Base-by-base conservation (phyloP, 2,797 vertebrate species). In the Novumbra hubbsi region DNA sequence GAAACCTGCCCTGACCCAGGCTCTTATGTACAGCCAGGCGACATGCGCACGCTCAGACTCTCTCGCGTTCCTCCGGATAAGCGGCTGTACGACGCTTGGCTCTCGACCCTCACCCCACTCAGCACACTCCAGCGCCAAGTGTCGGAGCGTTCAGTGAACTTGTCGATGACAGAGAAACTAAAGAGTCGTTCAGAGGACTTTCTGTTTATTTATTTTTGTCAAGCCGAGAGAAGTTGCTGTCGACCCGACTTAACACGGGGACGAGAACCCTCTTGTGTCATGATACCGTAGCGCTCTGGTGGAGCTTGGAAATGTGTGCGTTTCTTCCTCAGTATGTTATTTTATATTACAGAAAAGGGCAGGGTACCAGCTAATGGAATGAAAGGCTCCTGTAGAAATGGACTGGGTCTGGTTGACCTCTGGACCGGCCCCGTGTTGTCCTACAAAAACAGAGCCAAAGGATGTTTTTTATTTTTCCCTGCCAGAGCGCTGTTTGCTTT, bases 1-100 rank as follows among this genome's bases (percentile, higher is more conserved):
- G 72, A 83, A 76, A 72, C 68, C 64, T 72, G 83, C 83, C 68
- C 79, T 72, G 83, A 84, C 71, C 78, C 9, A 14, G 62, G 78
- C 77, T 85, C 82, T 80, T 83, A 73, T 78, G 50, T 62, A 57
- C 68, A 74, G 24, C 48, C 48, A 32, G 49, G 19, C 50, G 21
- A 21, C 52, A 55, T 4, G 7, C n/a, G 21, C 52, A 2, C 7
- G 1, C n/a, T 21, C 41, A 45, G 41, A 12, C n/a, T 24, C 52
- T 57, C 66, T 14, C 57, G 0, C 38, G 74, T 79, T 78, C 81
- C 79, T 80, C 28, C 4, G 65, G 64, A 79, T 83, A 77, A 83
- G 80, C 76, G 71, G 84, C 75, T 75, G 21, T 41, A 34, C 75
- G 79, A 34, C 45, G 24, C 66, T 81, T 45, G 66, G 77, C 84